phyloP scores from a whole-genome alignment of 1,140 invertebrate genomes.

The Monomorium pharaonis region DNA sequence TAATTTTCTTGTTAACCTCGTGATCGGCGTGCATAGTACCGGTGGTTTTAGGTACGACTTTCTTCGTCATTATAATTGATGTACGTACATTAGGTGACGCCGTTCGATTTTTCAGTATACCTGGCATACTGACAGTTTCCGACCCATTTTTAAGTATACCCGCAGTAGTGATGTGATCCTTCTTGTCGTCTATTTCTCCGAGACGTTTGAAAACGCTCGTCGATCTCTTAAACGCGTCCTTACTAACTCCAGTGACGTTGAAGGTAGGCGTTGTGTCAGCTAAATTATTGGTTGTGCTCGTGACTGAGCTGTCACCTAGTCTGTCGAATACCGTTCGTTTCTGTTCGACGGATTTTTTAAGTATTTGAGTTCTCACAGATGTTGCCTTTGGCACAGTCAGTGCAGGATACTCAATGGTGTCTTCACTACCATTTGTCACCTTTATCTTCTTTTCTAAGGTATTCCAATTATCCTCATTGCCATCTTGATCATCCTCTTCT shows the following conservation, averaged over 20 bases:
- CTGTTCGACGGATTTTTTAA: slow-evolving; percentile 79
- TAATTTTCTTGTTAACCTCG: slow-evolving; percentile 77
- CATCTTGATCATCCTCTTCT: slow-evolving; percentile 63
- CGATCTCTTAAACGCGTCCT: slow-evolving; percentile 78
- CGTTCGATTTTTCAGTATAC: slow-evolving; percentile 80
- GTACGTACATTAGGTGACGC: slow-evolving; percentile 41
- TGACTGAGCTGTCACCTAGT: slow-evolving; percentile 83
- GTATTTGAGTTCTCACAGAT: slow-evolving; percentile 79
- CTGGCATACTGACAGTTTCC: slow-evolving; percentile 48
- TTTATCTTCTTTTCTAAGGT: slow-evolving; percentile 69
- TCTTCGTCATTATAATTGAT: slow-evolving; percentile 72
- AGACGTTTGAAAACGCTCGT: slow-evolving; percentile 82
- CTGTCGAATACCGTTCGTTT: slow-evolving; percentile 84
- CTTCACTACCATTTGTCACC: slow-evolving; percentile 76
- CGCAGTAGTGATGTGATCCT: slow-evolving; percentile 63
- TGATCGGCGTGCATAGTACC: slow-evolving; percentile 84
- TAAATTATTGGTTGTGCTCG: slow-evolving; percentile 82
- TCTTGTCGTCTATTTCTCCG: slow-evolving; percentile 81
- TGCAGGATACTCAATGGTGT: slow-evolving; percentile 83
- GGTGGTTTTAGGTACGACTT: slow-evolving; percentile 62
- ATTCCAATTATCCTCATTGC: slow-evolving; percentile 70
- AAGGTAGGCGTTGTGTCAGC: slow-evolving; percentile 78
- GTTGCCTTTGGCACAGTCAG: slow-evolving; percentile 83
- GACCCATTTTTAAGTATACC: slow-evolving; percentile 79
- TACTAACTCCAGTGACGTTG: slow-evolving; percentile 82